Evolutionary conservation across 2,888 invertebrate species (phyloP), one percentile per base, ranked within the genome.

Genomic region (Rhyacophila evoluta): DNA sequence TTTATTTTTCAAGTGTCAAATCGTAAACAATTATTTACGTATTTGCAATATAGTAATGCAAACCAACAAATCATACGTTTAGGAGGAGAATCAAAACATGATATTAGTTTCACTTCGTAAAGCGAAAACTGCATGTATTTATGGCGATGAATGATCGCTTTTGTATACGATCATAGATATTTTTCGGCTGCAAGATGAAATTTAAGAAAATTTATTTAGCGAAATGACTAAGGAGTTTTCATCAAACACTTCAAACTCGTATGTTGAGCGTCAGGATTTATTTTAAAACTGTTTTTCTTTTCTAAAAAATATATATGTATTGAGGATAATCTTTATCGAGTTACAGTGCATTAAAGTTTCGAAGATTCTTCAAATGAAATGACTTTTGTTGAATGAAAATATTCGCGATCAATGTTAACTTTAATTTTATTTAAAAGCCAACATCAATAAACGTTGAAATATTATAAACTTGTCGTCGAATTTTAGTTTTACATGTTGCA

Each of bases 81-180:
- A n/a, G n/a, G n/a, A n/a, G n/a, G n/a, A n/a, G n/a, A n/a, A n/a
- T n/a, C n/a, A n/a, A 19, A 55, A 55, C 19, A 55, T 19, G 19
- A 55, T 55, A 55, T 55, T 19, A 25, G 25, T 10, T 55, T 19
- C 55, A 19, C 25, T 10, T 8, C 15, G 1, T 19, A 55, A 55
- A 55, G 8, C 19, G 55, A 55, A 55, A 55, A 55, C 25, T 25
- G 15, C 19, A 19, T 55, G 55, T 55, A 55, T 55, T 55, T 55
- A 8, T 19, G 19, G 55, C 55, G 55, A 55, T 55, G 55, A 55
- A 55, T 55, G 55, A 55, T 55, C 55, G 55, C 25, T 12, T 55
- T 55, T 55, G 55, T 55, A 33, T 33, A 55, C 25, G 55, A 55
- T 12, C 55, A 55, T 55, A 55, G 55, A 15, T 55, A 55, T 55